Evolutionary conservation across 2,113 vertebrate genomes (phyloP).

Genomic region (Gobius niger): DNA sequence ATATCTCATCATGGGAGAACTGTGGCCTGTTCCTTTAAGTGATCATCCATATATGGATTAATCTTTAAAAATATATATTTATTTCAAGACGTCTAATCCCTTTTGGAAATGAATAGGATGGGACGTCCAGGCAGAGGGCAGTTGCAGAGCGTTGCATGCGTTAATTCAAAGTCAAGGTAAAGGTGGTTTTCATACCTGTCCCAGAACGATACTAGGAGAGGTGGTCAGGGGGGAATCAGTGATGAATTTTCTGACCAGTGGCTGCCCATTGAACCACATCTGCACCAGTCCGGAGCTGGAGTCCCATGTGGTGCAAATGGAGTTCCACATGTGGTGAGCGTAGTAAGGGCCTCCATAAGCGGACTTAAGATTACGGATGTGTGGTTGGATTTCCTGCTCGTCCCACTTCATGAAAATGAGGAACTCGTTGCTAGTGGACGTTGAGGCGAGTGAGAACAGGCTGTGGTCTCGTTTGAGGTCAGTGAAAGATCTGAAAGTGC

Average conservation of each 20-base stretch:
- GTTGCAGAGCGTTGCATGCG: too few species aligned
- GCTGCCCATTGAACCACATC: slow-evolving; percentile 57
- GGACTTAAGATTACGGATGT: too few species aligned
- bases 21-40: too few species aligned
- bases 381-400: too few species aligned
- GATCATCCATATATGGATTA: too few species aligned
- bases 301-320: slow-evolving; percentile 63
- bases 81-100: too few species aligned
- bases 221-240: background rate
- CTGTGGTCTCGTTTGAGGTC: slow-evolving; percentile 49
- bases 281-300: slow-evolving; percentile 46
- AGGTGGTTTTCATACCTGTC: slow-evolving; percentile 48
- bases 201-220: slow-evolving; percentile 30
- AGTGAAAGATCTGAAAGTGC: slow-evolving; percentile 51
- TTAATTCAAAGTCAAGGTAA: too few species aligned
- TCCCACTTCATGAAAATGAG: slow-evolving; percentile 47
- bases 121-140: too few species aligned
- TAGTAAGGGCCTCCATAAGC: slow-evolving; percentile 18
- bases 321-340: slow-evolving; percentile 58
- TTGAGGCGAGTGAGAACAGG: slow-evolving; percentile 61
- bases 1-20: too few species aligned
- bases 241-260: slow-evolving; percentile 22
- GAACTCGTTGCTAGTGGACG: slow-evolving; percentile 45
- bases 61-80: too few species aligned
- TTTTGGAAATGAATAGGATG: too few species aligned